Evolutionary conservation across 1,140 invertebrate genomes (phyloP).

Genomic region (Aphis gossypii): DNA sequence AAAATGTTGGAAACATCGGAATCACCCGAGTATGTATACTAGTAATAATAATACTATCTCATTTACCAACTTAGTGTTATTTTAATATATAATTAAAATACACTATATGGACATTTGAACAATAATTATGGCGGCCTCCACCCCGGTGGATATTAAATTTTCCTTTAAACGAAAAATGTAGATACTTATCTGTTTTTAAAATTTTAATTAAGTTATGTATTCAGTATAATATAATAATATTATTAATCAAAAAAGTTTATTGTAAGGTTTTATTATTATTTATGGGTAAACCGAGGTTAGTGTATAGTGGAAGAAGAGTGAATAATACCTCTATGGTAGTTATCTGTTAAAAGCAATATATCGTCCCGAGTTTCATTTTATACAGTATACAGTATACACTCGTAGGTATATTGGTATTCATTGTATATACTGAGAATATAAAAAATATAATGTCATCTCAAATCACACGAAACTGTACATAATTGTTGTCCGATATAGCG

Average conservation of each 20-base stretch:
- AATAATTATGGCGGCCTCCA: not conserved
- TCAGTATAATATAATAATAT: not conserved
- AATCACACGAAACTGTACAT: not conserved
- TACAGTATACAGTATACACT: not conserved
- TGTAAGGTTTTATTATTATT: not conserved
- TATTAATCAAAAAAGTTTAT: not conserved
- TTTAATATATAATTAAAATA: not conserved
- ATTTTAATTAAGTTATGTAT: not conserved
- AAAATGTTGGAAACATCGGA: constrained; percentile 49
- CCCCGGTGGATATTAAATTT: not conserved
- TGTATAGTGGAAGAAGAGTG: not conserved
- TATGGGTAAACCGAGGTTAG: not conserved
- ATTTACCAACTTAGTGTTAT: not conserved
- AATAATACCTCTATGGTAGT: not conserved
- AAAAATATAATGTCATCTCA: not conserved
- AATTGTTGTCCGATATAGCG: not conserved
- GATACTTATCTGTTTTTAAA: not conserved
- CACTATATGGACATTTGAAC: not conserved
- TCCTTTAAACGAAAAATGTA: not conserved
- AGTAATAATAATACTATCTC: not conserved
- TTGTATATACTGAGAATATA: not conserved
- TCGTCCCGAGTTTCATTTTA: not conserved
- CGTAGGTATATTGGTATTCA: not conserved
- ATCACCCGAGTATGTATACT: constrained; percentile 20
- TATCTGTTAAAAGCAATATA: not conserved